Evolutionary conservation across 2,113 vertebrate species (phyloP).

Genomic region (Bolborhynchus lineola): DNA sequence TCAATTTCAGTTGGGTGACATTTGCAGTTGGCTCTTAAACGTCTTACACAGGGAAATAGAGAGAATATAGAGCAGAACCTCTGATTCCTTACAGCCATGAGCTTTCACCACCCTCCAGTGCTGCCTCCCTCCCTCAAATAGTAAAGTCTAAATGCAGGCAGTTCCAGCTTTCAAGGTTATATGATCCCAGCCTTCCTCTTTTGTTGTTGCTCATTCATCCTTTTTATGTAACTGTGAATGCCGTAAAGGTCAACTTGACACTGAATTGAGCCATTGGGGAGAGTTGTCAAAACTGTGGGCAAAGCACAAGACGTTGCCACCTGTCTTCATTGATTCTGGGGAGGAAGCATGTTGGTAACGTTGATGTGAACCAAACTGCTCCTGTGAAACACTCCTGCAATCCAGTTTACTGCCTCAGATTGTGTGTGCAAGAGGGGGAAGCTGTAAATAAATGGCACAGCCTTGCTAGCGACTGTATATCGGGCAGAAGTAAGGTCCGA

Average conservation of each 20-base stretch:
- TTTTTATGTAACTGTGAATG: conserved; percentile 50
- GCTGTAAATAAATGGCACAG: background rate
- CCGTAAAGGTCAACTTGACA: conserved; percentile 22
- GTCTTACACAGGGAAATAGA: background rate
- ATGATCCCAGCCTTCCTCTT: conserved; percentile 9
- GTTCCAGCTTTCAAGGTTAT: background rate
- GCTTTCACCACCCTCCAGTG: background rate
- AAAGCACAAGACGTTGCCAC: background rate
- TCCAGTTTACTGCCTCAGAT: background rate
- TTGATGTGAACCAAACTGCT: background rate
- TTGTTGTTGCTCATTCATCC: conserved; percentile 53
- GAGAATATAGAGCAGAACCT: background rate
- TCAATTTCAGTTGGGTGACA: background rate
- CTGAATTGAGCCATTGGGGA: background rate
- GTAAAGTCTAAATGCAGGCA: background rate
- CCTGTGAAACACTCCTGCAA: background rate
- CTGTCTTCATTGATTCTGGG: background rate
- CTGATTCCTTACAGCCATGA: background rate
- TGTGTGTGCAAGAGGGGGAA: background rate
- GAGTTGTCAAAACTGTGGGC: background rate
- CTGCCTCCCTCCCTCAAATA: background rate
- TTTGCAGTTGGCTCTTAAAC: background rate
- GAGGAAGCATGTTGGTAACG: background rate
- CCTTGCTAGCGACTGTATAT: background rate
- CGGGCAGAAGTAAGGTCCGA: background rate